Percentiles rank a stretch among this genome's conserved stretches.
phyloP scores from a whole-genome alignment of 1,140 invertebrate species.

The Homarus americanus region DNA sequence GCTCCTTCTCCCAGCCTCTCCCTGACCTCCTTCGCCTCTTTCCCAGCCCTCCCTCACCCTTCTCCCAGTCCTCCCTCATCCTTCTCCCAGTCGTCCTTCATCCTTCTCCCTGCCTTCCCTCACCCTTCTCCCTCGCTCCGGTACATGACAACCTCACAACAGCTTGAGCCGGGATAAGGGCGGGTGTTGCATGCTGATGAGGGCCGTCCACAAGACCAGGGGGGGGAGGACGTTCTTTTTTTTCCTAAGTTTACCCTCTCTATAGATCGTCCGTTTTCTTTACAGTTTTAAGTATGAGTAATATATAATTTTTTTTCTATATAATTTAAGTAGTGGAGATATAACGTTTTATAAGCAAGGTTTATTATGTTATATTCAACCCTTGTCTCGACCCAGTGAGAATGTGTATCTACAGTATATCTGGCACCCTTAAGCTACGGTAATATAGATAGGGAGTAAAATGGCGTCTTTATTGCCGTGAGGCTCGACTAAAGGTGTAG shows the following conservation, averaged over 20 bases:
- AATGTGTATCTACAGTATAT: too few species aligned
- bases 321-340: too few species aligned
- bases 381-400: too few species aligned
- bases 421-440: too few species aligned
- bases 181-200: background rate
- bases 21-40: background rate
- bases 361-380: too few species aligned
- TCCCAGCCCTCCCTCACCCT: background rate
- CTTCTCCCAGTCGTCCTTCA: background rate
- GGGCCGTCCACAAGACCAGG: background rate
- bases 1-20: too few species aligned
- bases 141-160: background rate
- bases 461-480: too few species aligned
- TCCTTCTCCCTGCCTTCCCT: background rate
- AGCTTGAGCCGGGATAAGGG: background rate
- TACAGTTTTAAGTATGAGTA: background rate
- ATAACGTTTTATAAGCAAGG: too few species aligned
- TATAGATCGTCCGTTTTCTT: background rate
- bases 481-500: too few species aligned
- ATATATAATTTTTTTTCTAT: too few species aligned
- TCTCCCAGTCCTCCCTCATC: background rate
- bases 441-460: too few species aligned
- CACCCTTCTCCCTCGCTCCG: background rate
- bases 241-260: background rate
- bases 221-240: background rate